Conservation (phyloP, 2,113 vertebrate genomes). For the Heterocephalus glaber region DNA sequence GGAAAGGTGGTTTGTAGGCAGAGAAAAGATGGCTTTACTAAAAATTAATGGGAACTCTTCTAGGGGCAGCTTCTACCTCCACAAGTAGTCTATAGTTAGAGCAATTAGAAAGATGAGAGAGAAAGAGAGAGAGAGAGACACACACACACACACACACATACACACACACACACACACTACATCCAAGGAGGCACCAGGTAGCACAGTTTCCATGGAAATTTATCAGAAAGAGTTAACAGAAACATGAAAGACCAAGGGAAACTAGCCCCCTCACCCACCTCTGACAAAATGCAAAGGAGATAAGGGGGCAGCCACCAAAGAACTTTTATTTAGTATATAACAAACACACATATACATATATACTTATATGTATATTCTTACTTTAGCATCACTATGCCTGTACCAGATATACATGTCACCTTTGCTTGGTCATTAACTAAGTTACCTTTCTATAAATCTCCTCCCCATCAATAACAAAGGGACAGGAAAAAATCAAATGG, state of each 20-base stretch:
- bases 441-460: background rate
- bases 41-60: background rate
- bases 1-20: background rate
- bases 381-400: background rate
- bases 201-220: background rate
- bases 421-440: background rate
- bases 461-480: background rate
- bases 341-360: background rate
- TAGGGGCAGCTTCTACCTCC: background rate
- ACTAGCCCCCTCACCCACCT: background rate
- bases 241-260: background rate
- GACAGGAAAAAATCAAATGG: background rate
- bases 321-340: background rate
- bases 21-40: background rate
- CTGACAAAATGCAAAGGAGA: background rate
- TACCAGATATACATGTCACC: background rate
- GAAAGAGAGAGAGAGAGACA: background rate
- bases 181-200: background rate
- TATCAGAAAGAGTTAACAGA: background rate
- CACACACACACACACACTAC: too few relatives aligned
- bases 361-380: background rate
- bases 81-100: background rate
- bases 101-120: background rate
- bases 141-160: too few relatives aligned
- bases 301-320: background rate